Conservation (phyloP, 2,888 invertebrate species). For the Acrocyrtus sp. region DNA sequence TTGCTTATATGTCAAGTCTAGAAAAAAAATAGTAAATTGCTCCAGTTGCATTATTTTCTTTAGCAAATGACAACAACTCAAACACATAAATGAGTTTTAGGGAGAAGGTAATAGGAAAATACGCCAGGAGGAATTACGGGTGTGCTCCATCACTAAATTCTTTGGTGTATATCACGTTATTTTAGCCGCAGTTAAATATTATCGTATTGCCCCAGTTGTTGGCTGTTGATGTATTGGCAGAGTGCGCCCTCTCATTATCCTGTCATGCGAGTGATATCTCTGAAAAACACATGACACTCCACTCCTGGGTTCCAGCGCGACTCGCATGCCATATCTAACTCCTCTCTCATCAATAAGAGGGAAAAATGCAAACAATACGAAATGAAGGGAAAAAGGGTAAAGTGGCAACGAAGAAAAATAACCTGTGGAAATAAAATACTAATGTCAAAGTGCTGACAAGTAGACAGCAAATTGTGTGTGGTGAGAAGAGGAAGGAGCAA, state of each 20-base stretch:
- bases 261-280: slow-evolving; percentile 39
- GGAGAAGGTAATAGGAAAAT: no score
- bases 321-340: not conserved
- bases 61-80: no score
- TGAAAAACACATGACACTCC: slow-evolving; percentile 24
- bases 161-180: no score
- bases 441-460: slow-evolving; percentile 52
- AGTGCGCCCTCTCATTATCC: slow-evolving; percentile 45
- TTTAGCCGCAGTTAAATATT: not conserved
- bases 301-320: not conserved
- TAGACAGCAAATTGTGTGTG: slow-evolving; percentile 17
- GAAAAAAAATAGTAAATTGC: no score
- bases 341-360: not conserved
- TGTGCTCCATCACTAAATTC: no score
- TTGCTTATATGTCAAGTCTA: no score
- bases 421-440: slow-evolving; percentile 46
- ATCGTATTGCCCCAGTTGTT: not conserved
- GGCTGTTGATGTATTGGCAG: no score
- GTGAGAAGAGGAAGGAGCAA: not conserved
- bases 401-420: no score
- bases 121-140: no score
- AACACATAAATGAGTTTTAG: no score
- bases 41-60: no score
- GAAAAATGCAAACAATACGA: not conserved
- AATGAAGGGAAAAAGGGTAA: slow-evolving; percentile 4